Base-by-base conservation (phyloP, 2,113 vertebrate genomes). In the Peromyscus californicus region DNA sequence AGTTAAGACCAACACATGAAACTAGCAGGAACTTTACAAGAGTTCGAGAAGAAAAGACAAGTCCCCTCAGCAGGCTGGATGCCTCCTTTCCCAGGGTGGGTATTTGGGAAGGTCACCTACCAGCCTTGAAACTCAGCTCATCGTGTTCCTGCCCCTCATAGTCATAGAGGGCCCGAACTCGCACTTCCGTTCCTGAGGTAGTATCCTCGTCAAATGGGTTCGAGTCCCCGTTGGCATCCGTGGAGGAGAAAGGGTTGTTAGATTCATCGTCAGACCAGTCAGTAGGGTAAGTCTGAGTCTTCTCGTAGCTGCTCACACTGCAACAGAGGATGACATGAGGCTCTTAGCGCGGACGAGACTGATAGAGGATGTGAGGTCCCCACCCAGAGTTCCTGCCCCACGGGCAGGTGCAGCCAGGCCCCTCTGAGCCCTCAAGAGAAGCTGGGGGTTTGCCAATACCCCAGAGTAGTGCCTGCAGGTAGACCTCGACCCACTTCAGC, bases 71-170 rank as follows among this genome's bases (percentile, higher is more conserved):
- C 29, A 24, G 82, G 76, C 8, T 0, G 45, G 65, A 76, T 4
- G 29, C 57, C 0, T 4, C 4, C 3, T 0, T 2, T 24, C 33
- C 69, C 5, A 7, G 7, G 29, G 22, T 70, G 0, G 67, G 5
- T 0, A 22, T 36, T 7, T 3, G 19, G 65, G 57, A 59, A 11
- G 70, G n/a, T 42, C 75, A 98, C 98, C 98, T 98, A 99, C 99
- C 99, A 83, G 99, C 99, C 98, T 99, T 99, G 98, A 99, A 99
- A 98, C 99, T 99, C 75, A 99, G 99, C 98, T 99, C 99, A 6
- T 99, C 99, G 33, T 99, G 99, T 95, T 99, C 99, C 98, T 99
- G 99, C 10, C 99, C 99, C 39, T 99, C 99, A 0, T 99, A 99
- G 98, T 99, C 99, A 0, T 99, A 99, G 13, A 99, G 98, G 0